Base-by-base conservation (phyloP, 2,888 invertebrate species). In the Latrodectus elegans region DNA sequence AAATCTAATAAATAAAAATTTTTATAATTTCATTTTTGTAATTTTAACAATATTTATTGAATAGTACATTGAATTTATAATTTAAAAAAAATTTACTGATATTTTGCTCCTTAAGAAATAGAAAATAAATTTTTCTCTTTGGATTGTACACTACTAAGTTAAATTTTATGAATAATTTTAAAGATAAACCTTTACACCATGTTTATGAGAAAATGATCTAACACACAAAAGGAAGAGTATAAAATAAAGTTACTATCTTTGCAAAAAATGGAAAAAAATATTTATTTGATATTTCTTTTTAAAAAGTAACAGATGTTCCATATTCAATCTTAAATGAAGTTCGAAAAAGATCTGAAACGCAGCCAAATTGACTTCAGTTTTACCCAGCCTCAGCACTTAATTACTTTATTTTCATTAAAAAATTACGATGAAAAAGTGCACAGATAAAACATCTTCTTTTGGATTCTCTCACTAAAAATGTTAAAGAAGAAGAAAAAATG, bases 251-350 rank as follows among this genome's bases (percentile, higher is more conserved):
- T 38, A 38, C 9, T 15, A 60, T 0, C 10, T 9, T 14, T 15
- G n/a, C n/a, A 60, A 71, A 71, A 51, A 49, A 77, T 9, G 22
- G 4, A 17, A 22, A 53, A n/a, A 38, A 49, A 64, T 65, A 76
- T 76, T 65, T 38, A 76, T 76, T 76, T 64, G 17, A 68, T 77
- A 67, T 53, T 67, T 53, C 51, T 74, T 1, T 17, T 64, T 22
- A 52, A 15, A 53, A 38, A 74, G 74, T 73, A 81, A 81, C 81
- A 81, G 73, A 81, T 81, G 81, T 65, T n/a, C 52, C 55, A 15
- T 15, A 26, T 26, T 74, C 68, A 67, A 11, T 53, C 53, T 51
- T 15, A 77, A 77, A 68, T 68, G 68, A 77, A 68, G 67, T 53
- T 77, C 53, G 67, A 52, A 53, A 68, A 52, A 77, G 22, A 77